phyloP scores from a whole-genome alignment of 2,113 vertebrate species.

The Percopsis transmontana region DNA sequence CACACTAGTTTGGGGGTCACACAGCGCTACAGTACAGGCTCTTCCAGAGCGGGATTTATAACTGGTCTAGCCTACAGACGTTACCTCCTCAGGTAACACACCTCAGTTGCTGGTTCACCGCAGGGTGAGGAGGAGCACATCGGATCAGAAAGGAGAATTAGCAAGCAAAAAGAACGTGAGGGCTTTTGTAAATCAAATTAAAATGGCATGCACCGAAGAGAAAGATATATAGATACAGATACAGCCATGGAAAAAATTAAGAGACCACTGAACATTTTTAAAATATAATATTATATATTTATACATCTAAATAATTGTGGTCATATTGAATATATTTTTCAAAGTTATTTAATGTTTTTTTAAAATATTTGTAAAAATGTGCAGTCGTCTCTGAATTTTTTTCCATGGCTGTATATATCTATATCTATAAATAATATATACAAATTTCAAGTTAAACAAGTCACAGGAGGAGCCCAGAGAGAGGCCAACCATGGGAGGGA shows the following conservation, averaged over 20 bases:
- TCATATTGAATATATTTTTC: no score
- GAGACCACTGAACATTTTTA: no score
- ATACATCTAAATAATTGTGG: not conserved
- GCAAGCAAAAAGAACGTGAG: conserved; percentile 19
- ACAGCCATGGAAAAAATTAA: no score
- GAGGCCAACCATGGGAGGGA: no score
- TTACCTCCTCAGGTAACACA: conserved; percentile 66
- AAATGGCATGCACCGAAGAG: not conserved
- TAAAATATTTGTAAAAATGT: no score
- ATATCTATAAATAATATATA: not conserved
- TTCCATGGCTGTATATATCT: not conserved
- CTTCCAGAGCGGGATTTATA: not conserved
- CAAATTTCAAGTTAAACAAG: no score
- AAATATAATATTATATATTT: no score
- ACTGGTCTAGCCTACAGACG: conserved; percentile 8
- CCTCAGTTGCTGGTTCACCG: conserved; percentile 66
- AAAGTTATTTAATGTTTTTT: not conserved
- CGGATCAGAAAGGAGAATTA: conserved; percentile 40
- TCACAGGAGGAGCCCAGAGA: no score
- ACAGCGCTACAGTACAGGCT: not conserved
- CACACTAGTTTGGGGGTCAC: not conserved
- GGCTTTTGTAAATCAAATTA: not conserved
- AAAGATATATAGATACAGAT: not conserved
- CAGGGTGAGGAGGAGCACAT: conserved; percentile 27
- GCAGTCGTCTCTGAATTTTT: no score